Evolutionary conservation across 2,888 invertebrate genomes (phyloP), one percentile per base, ranked within the genome.

Genomic region (Drosophila prolongata): DNA sequence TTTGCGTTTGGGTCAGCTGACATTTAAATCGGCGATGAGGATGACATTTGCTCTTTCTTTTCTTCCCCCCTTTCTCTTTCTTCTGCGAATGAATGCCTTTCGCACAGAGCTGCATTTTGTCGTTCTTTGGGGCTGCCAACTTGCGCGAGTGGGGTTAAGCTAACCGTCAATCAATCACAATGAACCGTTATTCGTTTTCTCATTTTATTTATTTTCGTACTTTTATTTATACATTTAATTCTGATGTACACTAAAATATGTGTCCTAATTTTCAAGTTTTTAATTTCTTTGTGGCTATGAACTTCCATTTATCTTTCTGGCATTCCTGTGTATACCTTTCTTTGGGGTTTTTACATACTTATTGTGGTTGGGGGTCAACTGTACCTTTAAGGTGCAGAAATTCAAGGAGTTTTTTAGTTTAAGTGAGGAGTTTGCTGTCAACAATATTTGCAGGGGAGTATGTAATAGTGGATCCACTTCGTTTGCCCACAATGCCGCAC

Each of bases 201-300:
- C 57, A 24, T 52, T 72, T 42, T 73, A 54, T 54, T 67, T 64
- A 53, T 35, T 54, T 65, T 49, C 69, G 35, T 57, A 55, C 53
- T 56, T 54, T 46, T 84, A 69, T 87, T 76, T 89, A 86, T 88
- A 83, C 66, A 80, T 80, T 86, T 84, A 76, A 56, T 72, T 85
- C 75, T 84, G 89, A 88, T 79, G 73, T 83, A 83, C 84, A 87
- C 87, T 83, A 83, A 88, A 81, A 71, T 80, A 87, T 87, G 87
- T 85, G 68, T 81, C 77, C 79, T 69, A 79, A 66, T 66, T 70
- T 61, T 34, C 44, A 58, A 59, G 24, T 55, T 53, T 65, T 37
- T 3, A 16, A 16, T 67, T 47, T 65, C 42, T 44, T 73, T 71
- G 66, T 77, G 69, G 68, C 16, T 66, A 53, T 53, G 66, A 59